Conservation (phyloP, 35 echinoderm and acorn worm genomes). For the Amphiura filiformis region DNA sequence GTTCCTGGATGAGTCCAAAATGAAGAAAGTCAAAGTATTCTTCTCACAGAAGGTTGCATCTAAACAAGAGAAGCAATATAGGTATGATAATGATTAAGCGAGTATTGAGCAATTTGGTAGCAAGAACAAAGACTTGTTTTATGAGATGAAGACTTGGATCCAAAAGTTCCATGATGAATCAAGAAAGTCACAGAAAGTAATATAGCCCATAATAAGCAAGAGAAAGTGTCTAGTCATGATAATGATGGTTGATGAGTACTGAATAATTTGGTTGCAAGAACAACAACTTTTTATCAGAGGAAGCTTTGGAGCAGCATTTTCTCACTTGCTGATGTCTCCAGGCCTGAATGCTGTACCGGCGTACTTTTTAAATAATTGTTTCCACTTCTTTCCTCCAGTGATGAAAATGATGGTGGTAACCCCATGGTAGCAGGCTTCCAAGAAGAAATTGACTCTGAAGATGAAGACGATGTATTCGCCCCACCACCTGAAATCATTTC, state of each 20-base stretch:
- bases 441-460: slow-evolving; percentile 96
- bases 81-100: slow-evolving; percentile 15
- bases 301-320: too few relatives aligned
- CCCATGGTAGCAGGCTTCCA: slow-evolving; percentile 95
- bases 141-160: slow-evolving; percentile 66
- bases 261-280: too few relatives aligned
- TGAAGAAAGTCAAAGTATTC: slow-evolving; percentile 35
- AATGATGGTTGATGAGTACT: too few relatives aligned
- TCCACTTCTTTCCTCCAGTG: too few relatives aligned
- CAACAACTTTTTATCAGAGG: too few relatives aligned
- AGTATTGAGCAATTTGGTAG: not conserved
- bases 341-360: too few relatives aligned
- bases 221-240: too few relatives aligned
- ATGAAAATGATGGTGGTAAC: slow-evolving; percentile 62
- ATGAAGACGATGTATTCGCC: slow-evolving; percentile 33
- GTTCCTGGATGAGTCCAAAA: slow-evolving; percentile 71
- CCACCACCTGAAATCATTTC: not conserved
- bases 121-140: slow-evolving; percentile 83
- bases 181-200: slow-evolving; percentile 44
- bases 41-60: not conserved
- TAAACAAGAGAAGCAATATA: slow-evolving; percentile 14
- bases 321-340: too few relatives aligned
- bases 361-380: too few relatives aligned
- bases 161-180: slow-evolving; percentile 73
- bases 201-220: too few relatives aligned